These are phyloP conservation scores for Mugil cephalus DNA, from an alignment of 2,113 vertebrate species.

Conservation along the genomic window DNA sequence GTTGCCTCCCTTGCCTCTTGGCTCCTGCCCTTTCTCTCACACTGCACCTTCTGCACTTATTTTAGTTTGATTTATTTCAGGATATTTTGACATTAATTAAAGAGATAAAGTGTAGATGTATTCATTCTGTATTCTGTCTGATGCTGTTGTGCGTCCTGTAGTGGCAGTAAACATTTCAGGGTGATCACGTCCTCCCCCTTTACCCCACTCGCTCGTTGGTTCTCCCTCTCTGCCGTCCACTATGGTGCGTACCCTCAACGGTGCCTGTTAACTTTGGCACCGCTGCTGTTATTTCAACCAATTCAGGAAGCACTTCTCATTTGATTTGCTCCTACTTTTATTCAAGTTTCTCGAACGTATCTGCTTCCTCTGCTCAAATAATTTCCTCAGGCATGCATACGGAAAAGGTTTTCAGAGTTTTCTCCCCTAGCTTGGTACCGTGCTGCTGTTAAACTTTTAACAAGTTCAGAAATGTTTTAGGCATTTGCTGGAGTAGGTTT, in stretches of 20 bases:
- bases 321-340: constrained; percentile 55
- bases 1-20: neutral
- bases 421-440: no score
- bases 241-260: constrained; percentile 10
- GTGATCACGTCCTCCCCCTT: neutral
- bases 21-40: no score
- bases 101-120: no score
- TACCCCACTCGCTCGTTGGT: neutral
- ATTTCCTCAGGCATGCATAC: constrained; percentile 11
- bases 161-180: neutral
- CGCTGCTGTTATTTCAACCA: constrained; percentile 57
- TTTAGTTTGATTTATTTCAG: no score
- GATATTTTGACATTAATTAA: no score
- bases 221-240: neutral
- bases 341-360: constrained; percentile 41
- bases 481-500: no score
- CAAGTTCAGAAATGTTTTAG: no score
- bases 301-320: constrained; percentile 70
- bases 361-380: constrained; percentile 43
- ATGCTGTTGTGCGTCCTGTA: no score
- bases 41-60: no score
- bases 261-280: constrained; percentile 65
- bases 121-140: no score
- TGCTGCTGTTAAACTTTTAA: no score
- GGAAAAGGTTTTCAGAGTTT: neutral